These are phyloP conservation scores for Eupeodes corollae DNA, from an alignment of 1,140 invertebrate species.

Conservation along the genomic window DNA sequence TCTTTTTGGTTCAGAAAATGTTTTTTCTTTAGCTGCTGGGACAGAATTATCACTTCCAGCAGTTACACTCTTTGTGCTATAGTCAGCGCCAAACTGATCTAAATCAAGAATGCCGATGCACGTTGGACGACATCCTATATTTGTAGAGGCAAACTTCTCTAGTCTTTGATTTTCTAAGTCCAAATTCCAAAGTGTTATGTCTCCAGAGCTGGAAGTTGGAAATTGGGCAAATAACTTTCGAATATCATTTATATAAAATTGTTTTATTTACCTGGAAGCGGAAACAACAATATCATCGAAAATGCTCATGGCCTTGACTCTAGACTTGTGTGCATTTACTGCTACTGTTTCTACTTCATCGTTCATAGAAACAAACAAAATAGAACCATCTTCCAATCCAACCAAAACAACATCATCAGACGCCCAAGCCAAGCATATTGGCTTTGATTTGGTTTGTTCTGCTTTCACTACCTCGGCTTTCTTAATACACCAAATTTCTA, in stretches of 20 bases:
- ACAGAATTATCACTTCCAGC: neutral
- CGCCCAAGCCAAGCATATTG: constrained; percentile 51
- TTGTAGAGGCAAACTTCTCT: constrained; percentile 38
- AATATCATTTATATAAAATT: too few relatives aligned
- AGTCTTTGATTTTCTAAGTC: constrained; percentile 40
- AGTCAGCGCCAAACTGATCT: constrained; percentile 10
- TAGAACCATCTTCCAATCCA: constrained; percentile 58
- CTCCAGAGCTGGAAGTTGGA: constrained; percentile 60
- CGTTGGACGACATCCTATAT: constrained; percentile 49
- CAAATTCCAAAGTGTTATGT: constrained; percentile 64
- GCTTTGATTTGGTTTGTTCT: constrained; percentile 47
- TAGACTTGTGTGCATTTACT: constrained; percentile 48
- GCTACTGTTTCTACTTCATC: constrained; percentile 27
- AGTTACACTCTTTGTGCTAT: constrained; percentile 2
- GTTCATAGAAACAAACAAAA: constrained; percentile 49
- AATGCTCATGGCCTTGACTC: constrained; percentile 55
- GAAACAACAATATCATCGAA: constrained; percentile 34
- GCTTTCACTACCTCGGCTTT: constrained; percentile 52
- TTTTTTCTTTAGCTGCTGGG: constrained; percentile 3
- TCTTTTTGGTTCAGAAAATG: neutral
- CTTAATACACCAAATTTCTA: constrained; percentile 68
- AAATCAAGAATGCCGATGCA: constrained; percentile 41
- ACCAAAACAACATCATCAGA: constrained; percentile 50
- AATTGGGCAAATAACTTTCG: constrained; percentile 29
- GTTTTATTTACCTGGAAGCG: constrained; percentile 14